Conservation (phyloP, 2,797 vertebrate species). For the Parauchenoglanis ngamensis region DNA sequence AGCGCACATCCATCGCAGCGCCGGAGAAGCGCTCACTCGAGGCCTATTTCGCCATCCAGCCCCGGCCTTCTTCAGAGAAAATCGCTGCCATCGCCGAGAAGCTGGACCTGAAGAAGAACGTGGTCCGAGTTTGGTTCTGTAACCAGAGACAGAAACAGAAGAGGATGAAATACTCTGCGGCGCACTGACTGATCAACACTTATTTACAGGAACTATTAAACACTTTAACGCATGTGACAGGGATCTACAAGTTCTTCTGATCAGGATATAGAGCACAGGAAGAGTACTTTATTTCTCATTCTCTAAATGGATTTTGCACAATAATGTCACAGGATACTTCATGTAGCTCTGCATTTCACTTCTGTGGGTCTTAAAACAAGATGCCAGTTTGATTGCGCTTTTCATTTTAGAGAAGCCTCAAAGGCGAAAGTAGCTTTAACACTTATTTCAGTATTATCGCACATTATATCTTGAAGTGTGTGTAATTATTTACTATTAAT, state of each 20-base stretch:
- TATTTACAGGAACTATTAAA: slow-evolving; percentile 44
- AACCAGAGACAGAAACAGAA: slow-evolving; percentile 96
- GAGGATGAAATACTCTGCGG: slow-evolving; percentile 92
- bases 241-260: slow-evolving; percentile 62
- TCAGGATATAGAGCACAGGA: slow-evolving; percentile 8
- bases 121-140: slow-evolving; percentile 94
- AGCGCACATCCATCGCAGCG: slow-evolving; percentile 91
- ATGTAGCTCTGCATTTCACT: neutral
- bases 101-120: slow-evolving; percentile 93
- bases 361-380: neutral
- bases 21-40: slow-evolving; percentile 93
- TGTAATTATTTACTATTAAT: slow-evolving; percentile 41
- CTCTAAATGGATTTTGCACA: slow-evolving; percentile 9
- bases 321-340: neutral
- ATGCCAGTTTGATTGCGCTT: neutral
- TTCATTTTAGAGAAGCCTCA: neutral
- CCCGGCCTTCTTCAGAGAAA: slow-evolving; percentile 90
- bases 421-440: neutral
- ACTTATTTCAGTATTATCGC: slow-evolving; percentile 55
- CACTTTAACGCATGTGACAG: slow-evolving; percentile 64
- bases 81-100: slow-evolving; percentile 91
- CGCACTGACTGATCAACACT: slow-evolving; percentile 72
- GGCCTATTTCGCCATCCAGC: slow-evolving; percentile 93
- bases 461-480: slow-evolving; percentile 44
- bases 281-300: neutral